These are phyloP conservation scores for Sula dactylatra DNA, from an alignment of 2,113 vertebrate genomes.

Conservation along the genomic window DNA sequence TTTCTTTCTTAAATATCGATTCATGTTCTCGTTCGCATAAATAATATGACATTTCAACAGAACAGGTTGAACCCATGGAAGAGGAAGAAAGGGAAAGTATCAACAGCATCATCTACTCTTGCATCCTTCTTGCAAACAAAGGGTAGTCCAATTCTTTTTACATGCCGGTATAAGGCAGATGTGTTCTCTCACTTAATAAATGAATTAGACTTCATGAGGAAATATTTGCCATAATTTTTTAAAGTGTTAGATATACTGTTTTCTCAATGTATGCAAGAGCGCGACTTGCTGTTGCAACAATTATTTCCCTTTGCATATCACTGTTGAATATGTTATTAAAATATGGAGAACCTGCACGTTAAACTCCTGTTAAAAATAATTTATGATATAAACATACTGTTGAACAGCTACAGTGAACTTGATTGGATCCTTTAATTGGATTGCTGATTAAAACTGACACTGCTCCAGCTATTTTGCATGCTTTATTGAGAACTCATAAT, in stretches of 20 bases:
- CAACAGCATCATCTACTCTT: not conserved
- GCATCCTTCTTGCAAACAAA: not conserved
- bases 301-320: not conserved
- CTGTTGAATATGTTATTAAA: not conserved
- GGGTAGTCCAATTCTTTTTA: not conserved
- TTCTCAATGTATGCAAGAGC: not conserved
- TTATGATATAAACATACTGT: not conserved
- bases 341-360: not conserved
- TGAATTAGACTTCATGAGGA: not conserved
- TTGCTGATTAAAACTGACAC: conserved; percentile 13
- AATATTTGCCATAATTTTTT: not conserved
- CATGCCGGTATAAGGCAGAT: not conserved
- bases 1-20: not conserved
- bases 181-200: not conserved
- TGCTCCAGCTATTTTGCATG: not conserved
- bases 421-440: not conserved
- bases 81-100: not conserved
- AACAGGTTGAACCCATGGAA: not conserved
- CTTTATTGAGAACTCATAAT: not conserved
- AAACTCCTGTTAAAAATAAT: not conserved
- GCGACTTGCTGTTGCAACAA: not conserved
- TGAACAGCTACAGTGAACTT: not conserved
- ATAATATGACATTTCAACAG: not conserved
- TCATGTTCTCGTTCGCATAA: not conserved
- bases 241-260: not conserved